phyloP scores from a whole-genome alignment of 2,888 invertebrate species.

The Cybosia mesomella region DNA sequence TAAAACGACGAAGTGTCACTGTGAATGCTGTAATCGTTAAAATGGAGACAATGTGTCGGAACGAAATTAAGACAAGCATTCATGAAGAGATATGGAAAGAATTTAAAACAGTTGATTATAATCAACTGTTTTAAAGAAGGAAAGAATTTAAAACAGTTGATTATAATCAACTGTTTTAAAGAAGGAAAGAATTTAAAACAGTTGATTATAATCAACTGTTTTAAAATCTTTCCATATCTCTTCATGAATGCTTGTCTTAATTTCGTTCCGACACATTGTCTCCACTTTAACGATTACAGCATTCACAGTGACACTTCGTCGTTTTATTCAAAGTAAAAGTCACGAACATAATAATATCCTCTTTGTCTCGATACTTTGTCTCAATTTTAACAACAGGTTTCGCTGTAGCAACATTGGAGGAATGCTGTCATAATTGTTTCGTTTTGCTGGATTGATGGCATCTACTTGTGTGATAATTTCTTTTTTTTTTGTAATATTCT shows the following conservation, averaged over 20 bases:
- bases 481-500: too few relatives aligned
- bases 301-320: neutral
- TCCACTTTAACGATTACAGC: neutral
- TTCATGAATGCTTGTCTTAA: neutral
- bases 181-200: too few relatives aligned
- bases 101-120: too few relatives aligned
- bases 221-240: neutral
- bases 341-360: conserved; percentile 8
- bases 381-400: conserved; percentile 18
- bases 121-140: too few relatives aligned
- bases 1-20: neutral
- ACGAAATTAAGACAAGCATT: too few relatives aligned
- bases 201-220: too few relatives aligned
- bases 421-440: conserved; percentile 18
- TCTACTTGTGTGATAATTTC: conserved; percentile 16
- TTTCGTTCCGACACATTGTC: neutral
- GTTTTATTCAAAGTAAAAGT: conserved; percentile 6
- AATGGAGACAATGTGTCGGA: neutral
- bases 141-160: too few relatives aligned
- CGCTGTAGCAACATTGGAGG: conserved; percentile 6
- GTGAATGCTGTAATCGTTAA: neutral
- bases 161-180: too few relatives aligned
- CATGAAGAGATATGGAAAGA: neutral
- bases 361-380: conserved; percentile 16
- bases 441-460: conserved; percentile 16